Percentiles rank a stretch among this genome's conserved stretches.
phyloP scores from a whole-genome alignment of 2,113 vertebrate genomes.

The Dinomys branickii region DNA sequence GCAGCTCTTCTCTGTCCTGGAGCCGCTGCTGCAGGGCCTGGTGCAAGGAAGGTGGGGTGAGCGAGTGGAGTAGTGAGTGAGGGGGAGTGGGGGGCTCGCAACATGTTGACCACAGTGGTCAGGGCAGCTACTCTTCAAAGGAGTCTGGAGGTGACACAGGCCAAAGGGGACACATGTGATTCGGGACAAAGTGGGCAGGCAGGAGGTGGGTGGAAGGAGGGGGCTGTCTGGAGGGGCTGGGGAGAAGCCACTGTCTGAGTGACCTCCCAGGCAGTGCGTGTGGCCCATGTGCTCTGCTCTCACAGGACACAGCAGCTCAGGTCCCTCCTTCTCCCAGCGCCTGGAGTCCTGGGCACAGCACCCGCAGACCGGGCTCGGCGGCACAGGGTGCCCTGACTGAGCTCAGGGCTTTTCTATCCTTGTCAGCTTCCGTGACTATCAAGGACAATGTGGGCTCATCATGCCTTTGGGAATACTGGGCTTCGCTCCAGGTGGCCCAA shows the following conservation, averaged over 20 bases:
- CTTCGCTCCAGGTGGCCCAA: not conserved
- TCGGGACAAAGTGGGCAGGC: not conserved
- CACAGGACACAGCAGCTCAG: not conserved
- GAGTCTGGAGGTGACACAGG: not conserved
- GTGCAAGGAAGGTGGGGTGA: not conserved
- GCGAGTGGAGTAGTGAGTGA: not conserved
- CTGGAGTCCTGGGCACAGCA: not conserved
- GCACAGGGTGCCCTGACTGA: rapidly evolving
- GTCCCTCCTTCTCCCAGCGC: not conserved
- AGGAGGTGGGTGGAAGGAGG: too few relatives aligned
- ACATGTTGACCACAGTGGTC: not conserved
- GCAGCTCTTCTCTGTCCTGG: not conserved
- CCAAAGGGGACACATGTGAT: not conserved
- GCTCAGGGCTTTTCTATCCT: not conserved
- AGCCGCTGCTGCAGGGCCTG: not conserved
- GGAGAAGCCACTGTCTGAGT: not conserved
- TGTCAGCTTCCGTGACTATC: not conserved
- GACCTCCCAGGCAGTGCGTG: not conserved
- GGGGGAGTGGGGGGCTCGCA: not conserved
- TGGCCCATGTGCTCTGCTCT: not conserved
- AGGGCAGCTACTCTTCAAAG: not conserved
- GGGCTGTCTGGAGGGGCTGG: not conserved
- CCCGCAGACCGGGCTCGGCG: not conserved
- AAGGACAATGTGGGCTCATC: not conserved
- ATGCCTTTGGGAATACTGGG: not conserved